These are phyloP conservation scores for Pelmatolapia mariae DNA, from an alignment of 2,113 vertebrate species.

Conservation along the genomic window DNA sequence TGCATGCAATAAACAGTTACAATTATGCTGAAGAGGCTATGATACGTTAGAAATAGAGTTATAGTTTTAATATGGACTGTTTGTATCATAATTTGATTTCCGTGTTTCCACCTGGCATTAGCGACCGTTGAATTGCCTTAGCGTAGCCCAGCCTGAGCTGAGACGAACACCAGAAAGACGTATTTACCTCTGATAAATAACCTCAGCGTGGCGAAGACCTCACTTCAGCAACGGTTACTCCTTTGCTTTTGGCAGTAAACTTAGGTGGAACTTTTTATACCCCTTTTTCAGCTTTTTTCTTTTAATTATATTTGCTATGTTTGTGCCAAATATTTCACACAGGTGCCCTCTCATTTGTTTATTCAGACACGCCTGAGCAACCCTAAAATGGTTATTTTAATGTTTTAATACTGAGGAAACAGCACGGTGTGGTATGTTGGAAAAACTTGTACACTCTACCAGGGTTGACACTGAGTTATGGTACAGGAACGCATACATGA, in stretches of 20 bases:
- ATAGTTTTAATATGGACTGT: constrained; percentile 20
- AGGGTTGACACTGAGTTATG: not conserved
- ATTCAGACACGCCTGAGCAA: not conserved
- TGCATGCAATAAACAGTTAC: not conserved
- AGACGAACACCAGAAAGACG: constrained; percentile 27
- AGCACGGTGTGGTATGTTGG: not conserved
- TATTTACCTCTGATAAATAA: constrained; percentile 37
- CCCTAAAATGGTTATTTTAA: not conserved
- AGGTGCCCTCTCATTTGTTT: constrained; percentile 26
- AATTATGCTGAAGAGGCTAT: not conserved
- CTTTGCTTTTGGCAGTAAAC: constrained; percentile 15
- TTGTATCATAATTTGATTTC: constrained; percentile 12
- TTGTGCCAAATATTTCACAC: constrained; percentile 45
- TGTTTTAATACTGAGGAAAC: not conserved
- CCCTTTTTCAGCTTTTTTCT: not conserved
- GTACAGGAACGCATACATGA: not conserved
- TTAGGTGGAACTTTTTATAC: not conserved
- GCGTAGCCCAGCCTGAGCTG: constrained; percentile 32
- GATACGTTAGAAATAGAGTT: not conserved
- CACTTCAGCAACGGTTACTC: not conserved
- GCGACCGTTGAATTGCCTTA: constrained; percentile 57
- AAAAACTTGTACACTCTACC: not conserved
- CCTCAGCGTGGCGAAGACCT: not conserved
- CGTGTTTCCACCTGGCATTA: constrained; percentile 27
- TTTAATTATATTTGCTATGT: constrained; percentile 19